Evolutionary conservation across 1,140 invertebrate species (phyloP), one percentile per base, ranked within the genome.

Genomic region (Planococcus citri): DNA sequence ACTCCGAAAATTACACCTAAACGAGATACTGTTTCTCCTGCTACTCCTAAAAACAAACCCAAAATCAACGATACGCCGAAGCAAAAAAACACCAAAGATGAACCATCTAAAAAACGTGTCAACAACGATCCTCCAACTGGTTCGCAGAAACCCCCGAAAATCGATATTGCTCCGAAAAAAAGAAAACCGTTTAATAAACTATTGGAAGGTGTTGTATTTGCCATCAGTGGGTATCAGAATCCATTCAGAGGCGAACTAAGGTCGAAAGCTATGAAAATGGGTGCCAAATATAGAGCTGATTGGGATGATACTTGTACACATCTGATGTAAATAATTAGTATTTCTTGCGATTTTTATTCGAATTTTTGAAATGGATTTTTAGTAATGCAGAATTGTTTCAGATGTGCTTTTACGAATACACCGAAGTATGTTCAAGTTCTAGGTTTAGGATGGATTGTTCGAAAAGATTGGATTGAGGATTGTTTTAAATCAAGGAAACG

Each of bases 401-500:
- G 90, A 64, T 94, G 92, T 82, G 92, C 92, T 20, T 94, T 93
- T 81, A 77, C 83, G 2, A 93, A 94, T 76, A 95, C 92, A 25
- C 92, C 92, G 14, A 95, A 95, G 77, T 91, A 88, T 76, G 83
- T 84, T 69, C 83, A 89, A 78, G 89, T 92, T 0, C 80, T 81
- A 74, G 85, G 83, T 21, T 1, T 82, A 82, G 74, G 87, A 83
- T 21, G 85, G 83, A 78, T 91, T 74, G 87, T 92, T 0, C 86
- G 78, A 20, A 86, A 86, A 73, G 79, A 86, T 25, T 95, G 92
- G 92, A 82, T 95, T 68, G 80, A 84, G 70, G 84, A 88, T 68
- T 90, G 87, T 75, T 79, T 84, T 76, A 78, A 76, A 67, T 76
- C 83, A 67, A 83, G 84, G 71, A 85, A 84, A 75, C 79, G 84